Conservation (phyloP, 1,140 invertebrate genomes). For the Drosophila tristis region DNA sequence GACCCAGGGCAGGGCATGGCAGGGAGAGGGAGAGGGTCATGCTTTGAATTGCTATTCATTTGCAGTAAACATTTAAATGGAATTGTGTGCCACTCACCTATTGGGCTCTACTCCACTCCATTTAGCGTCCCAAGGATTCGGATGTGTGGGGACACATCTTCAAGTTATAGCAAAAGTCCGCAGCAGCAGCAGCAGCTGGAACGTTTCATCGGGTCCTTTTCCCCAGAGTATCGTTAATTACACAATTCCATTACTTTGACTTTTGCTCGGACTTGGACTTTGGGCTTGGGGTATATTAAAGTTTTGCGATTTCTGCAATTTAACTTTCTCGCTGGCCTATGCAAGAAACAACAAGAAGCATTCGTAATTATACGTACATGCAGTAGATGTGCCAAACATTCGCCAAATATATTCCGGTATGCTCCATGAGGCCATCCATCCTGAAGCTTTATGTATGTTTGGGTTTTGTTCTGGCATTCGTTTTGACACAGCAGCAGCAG, state of each 20-base stretch:
- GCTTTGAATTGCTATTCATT: too few relatives aligned
- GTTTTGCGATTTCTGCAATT: slow-evolving; percentile 74
- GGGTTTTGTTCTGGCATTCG: slow-evolving; percentile 29
- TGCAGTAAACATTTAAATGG: too few relatives aligned
- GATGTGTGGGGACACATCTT: slow-evolving; percentile 14
- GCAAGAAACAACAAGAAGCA: slow-evolving; percentile 52
- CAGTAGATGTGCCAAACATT: background rate
- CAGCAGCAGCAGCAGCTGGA: too few relatives aligned
- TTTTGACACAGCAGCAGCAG: slow-evolving; percentile 12
- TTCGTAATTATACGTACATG: slow-evolving; percentile 61
- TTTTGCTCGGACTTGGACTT: slow-evolving; percentile 14
- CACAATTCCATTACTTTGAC: slow-evolving; percentile 74
- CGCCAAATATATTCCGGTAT: background rate
- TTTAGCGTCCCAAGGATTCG: too few relatives aligned
- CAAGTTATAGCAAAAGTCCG: slow-evolving; percentile 16
- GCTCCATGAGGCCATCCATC: slow-evolving; percentile 57
- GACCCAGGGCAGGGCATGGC: too few relatives aligned
- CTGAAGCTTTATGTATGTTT: slow-evolving; percentile 55
- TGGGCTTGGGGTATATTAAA: slow-evolving; percentile 47
- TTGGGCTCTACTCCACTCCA: too few relatives aligned
- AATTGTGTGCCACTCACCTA: too few relatives aligned
- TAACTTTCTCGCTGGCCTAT: slow-evolving; percentile 61
- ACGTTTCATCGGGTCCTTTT: slow-evolving; percentile 58
- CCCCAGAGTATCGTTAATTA: slow-evolving; percentile 74
- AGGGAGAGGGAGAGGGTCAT: too few relatives aligned